Conservation (phyloP, 2,113 vertebrate genomes). For the Anas platyrhynchos region DNA sequence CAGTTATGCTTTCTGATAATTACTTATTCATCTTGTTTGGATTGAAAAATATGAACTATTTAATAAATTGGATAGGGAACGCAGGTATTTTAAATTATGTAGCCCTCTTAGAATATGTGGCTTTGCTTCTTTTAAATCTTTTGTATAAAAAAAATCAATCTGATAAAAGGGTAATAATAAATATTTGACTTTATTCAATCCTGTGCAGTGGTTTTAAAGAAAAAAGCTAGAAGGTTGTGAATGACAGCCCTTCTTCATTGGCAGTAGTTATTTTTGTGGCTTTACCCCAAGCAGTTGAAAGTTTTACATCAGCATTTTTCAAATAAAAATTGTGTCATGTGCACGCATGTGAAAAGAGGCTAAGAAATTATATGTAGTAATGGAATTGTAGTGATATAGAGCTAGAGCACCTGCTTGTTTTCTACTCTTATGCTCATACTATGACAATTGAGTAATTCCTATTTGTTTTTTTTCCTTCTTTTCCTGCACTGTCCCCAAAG, state of each 20-base stretch:
- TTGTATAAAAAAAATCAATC: background rate
- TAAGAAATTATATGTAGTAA: background rate
- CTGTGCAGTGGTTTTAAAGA: background rate
- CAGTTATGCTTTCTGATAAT: background rate
- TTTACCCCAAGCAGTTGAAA: background rate
- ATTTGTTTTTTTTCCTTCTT: background rate
- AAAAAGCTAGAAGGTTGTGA: rapidly evolving
- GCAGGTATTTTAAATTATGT: background rate
- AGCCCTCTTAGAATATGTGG: background rate
- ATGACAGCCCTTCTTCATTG: background rate
- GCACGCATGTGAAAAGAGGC: background rate
- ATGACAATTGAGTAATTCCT: background rate
- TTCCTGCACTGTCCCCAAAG: too few relatives aligned
- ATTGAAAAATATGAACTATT: background rate
- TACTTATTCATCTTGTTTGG: background rate
- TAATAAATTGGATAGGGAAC: background rate
- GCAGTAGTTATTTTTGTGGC: background rate
- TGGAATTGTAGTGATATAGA: background rate
- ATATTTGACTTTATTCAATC: background rate
- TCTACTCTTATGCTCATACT: background rate
- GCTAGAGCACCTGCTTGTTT: background rate
- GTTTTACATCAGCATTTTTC: background rate
- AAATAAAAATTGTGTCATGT: background rate
- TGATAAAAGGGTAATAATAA: background rate
- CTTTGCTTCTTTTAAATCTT: background rate